phyloP scores from a whole-genome alignment of 2,888 invertebrate species.

The Arctia plantaginis region DNA sequence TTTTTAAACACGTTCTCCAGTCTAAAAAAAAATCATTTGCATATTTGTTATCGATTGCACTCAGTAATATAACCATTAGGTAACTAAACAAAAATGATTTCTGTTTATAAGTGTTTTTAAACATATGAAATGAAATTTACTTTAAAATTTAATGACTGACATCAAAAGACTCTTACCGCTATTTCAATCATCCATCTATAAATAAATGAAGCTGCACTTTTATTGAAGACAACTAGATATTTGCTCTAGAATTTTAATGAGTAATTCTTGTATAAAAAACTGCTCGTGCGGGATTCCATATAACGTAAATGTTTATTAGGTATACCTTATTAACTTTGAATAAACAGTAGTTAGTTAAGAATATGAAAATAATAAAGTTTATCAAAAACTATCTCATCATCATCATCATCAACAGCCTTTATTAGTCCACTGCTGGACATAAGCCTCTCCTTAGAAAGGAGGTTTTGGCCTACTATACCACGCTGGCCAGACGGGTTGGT shows the following conservation, averaged over 20 bases:
- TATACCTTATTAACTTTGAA: slow-evolving; percentile 43
- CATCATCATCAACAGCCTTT: too few relatives aligned
- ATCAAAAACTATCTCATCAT: not conserved
- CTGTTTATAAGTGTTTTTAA: too few relatives aligned
- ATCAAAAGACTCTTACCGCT: slow-evolving; percentile 57
- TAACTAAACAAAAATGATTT: too few relatives aligned
- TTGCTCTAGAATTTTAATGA: slow-evolving; percentile 61
- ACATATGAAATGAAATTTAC: too few relatives aligned
- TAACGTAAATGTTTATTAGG: slow-evolving; percentile 44
- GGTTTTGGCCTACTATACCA: too few relatives aligned
- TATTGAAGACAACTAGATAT: slow-evolving; percentile 55
- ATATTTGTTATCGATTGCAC: too few relatives aligned
- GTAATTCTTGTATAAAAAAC: slow-evolving; percentile 57
- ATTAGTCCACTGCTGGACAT: too few relatives aligned
- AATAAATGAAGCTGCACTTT: slow-evolving; percentile 58
- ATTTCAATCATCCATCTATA: slow-evolving; percentile 52
- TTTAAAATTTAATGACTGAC: slow-evolving; percentile 51
- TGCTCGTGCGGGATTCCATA: slow-evolving; percentile 46
- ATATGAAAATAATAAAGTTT: slow-evolving; percentile 6
- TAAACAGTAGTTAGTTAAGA: slow-evolving; percentile 29
- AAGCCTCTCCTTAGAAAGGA: too few relatives aligned
- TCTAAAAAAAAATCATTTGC: too few relatives aligned
- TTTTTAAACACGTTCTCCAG: too few relatives aligned
- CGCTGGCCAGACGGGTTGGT: too few relatives aligned
- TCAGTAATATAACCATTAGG: too few relatives aligned